These are phyloP conservation scores for Pyralis farinalis DNA, from an alignment of 2,888 invertebrate genomes.

Conservation along the genomic window DNA sequence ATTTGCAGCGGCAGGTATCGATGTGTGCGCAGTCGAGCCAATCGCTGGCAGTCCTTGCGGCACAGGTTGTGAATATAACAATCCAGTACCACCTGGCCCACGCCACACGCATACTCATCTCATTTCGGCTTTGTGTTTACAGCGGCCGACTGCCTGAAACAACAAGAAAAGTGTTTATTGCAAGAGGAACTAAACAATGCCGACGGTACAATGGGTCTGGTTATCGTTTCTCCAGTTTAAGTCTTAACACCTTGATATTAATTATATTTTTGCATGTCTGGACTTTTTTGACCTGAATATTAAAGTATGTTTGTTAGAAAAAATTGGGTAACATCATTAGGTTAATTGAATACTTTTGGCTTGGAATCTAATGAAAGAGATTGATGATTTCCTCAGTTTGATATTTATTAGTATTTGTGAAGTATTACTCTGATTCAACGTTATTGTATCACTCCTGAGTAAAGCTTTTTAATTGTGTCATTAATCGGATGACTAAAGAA, in stretches of 20 bases:
- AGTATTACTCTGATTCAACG: no score
- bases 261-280: slow-evolving; percentile 1
- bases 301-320: no score
- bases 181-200: slow-evolving; percentile 46
- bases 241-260: background rate
- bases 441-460: no score
- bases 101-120: slow-evolving; percentile 80
- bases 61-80: slow-evolving; percentile 73
- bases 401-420: no score
- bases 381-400: no score
- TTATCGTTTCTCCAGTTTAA: slow-evolving; percentile 15
- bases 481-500: no score
- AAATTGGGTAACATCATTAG: no score
- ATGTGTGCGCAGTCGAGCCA: slow-evolving; percentile 94
- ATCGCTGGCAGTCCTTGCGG: slow-evolving; percentile 81
- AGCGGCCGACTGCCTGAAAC: slow-evolving; percentile 75
- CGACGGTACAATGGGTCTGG: slow-evolving; percentile 28
- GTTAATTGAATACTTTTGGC: no score
- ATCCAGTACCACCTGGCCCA: slow-evolving; percentile 79
- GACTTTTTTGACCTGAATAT: no score
- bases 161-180: slow-evolving; percentile 54
- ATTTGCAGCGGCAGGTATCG: slow-evolving; percentile 92
- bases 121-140: slow-evolving; percentile 75
- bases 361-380: no score
- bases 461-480: no score